Evolutionary conservation across 2,797 vertebrate genomes (phyloP), one percentile per base, ranked within the genome.

Genomic region (Tamandua tetradactyla): DNA sequence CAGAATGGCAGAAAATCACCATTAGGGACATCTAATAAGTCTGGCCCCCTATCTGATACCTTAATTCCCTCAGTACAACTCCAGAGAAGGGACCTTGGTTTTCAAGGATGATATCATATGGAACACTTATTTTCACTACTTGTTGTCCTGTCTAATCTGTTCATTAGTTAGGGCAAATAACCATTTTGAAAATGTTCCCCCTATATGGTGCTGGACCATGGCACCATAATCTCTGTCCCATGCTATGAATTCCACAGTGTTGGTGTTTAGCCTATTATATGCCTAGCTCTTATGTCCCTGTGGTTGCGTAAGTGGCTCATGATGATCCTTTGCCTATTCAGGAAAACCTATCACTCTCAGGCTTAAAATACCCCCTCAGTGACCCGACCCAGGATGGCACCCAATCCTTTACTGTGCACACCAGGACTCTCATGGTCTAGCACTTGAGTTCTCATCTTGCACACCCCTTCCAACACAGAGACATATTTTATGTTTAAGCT

Each of bases 71-170:
- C 66, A 74, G 78, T 2, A 49, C 66, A 13, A 62, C 1, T 15
- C 13, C 7, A 52, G 52, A 88, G 62, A 82, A 91, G 55, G 69
- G n/a, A 88, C 14, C 17, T 95, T 68, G 87, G 75, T 59, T 92
- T 92, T 57, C 40, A 37, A 82, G 49, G 15, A 25, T 79, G 22
- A 37, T 35, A 55, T 12, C 57, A 57, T 42, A 15, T 84, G 76
- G 62, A 87, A 79, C 52, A 68, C 62, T 94, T 40, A 30, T 81
- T 90, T 94, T 52, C 23, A 23, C 81, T 93, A 23, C 81, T 93
- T 88, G 6, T 42, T 89, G 9, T 80, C 22, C 80, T 91, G 13
- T 14, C 1, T 81, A 80, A 25, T 78, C 44, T 72, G 49, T 64
- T 75, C 12, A 76, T 42, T 64, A 76, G 62, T 37, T 92, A 64